A percentile compares a stretch with the other conserved stretches of the same genome.
These are phyloP conservation scores for Anas bahamensis DNA, from an alignment of 2,797 vertebrate genomes.

Conservation along the genomic window DNA sequence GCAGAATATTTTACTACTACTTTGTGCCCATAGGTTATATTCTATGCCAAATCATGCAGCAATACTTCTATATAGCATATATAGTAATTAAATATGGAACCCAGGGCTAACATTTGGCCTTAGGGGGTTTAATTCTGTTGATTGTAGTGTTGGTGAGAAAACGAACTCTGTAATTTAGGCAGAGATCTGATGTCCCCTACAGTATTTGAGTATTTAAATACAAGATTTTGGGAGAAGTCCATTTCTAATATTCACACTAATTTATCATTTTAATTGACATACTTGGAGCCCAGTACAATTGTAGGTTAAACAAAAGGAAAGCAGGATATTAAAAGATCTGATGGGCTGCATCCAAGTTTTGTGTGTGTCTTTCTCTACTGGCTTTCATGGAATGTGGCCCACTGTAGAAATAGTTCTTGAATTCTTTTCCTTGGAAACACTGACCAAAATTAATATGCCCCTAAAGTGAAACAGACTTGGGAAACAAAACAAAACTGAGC, in stretches of 20 bases:
- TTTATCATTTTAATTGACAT: constrained; percentile 19
- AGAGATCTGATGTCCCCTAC: background rate
- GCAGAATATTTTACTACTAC: background rate
- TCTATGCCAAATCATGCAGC: background rate
- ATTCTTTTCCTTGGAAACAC: constrained; percentile 25
- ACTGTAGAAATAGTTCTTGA: constrained; percentile 26
- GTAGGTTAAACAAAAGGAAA: constrained; percentile 39
- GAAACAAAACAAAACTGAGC: constrained; percentile 30
- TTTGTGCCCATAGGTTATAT: background rate
- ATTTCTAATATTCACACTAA: background rate
- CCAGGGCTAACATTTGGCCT: background rate
- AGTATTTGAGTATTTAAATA: background rate
- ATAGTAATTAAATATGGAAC: background rate
- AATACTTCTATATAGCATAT: background rate
- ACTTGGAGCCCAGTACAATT: background rate
- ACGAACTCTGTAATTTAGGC: background rate
- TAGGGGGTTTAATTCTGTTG: background rate
- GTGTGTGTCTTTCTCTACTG: background rate
- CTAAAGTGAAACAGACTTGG: constrained; percentile 46
- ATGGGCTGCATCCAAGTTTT: background rate
- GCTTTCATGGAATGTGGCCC: constrained; percentile 8
- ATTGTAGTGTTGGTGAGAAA: background rate
- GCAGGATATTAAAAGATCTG: constrained; percentile 2
- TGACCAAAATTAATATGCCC: constrained; percentile 31
- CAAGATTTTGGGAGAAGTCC: background rate